Conservation (phyloP, 2,113 vertebrate genomes). For the Acanthisitta chloris region DNA sequence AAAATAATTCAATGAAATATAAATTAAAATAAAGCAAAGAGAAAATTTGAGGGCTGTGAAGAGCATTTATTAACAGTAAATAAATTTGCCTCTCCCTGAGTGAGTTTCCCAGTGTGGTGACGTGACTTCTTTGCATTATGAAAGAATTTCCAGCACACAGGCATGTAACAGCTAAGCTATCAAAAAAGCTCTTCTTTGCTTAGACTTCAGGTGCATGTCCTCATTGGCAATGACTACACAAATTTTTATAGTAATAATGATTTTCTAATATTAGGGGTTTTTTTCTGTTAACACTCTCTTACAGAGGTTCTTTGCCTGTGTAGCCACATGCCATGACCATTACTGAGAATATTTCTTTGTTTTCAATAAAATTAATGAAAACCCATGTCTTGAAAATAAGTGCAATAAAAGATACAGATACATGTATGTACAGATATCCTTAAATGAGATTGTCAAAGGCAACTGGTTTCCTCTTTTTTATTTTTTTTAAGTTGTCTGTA, state of each 20-base stretch:
- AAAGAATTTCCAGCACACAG: background rate
- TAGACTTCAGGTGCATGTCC: background rate
- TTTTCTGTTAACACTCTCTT: background rate
- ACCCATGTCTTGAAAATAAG: background rate
- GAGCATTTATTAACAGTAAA: background rate
- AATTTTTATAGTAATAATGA: background rate
- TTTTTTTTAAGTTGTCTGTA: background rate
- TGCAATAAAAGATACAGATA: background rate
- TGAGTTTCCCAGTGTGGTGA: background rate
- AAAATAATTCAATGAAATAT: background rate
- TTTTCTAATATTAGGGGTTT: background rate
- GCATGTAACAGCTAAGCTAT: too few relatives aligned
- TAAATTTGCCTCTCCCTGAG: background rate
- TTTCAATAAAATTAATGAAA: background rate
- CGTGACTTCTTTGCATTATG: background rate
- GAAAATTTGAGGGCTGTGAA: background rate
- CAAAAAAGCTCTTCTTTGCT: background rate
- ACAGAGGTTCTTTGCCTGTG: background rate
- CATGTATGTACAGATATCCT: background rate
- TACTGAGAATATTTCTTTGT: background rate
- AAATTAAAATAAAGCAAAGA: background rate
- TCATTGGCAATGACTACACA: background rate
- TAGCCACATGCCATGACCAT: background rate
- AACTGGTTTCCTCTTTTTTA: background rate
- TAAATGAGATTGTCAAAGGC: background rate